A percentile compares a stretch with the other conserved stretches of the same genome.
These are phyloP conservation scores for Sylvicola cinctus DNA, from an alignment of 2,888 invertebrate genomes.

Conservation along the genomic window DNA sequence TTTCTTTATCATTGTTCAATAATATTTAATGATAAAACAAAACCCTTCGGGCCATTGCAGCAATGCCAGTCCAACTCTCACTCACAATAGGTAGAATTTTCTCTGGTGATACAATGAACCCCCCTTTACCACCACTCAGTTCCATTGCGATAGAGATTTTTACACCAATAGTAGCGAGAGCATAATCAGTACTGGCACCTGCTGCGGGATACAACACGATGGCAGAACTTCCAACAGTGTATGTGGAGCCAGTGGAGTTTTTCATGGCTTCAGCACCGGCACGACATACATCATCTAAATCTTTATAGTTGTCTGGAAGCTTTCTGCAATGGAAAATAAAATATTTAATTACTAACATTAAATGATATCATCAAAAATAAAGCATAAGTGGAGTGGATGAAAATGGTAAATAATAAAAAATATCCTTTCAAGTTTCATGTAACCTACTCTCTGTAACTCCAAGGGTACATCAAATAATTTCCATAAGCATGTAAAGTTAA, in stretches of 20 bases:
- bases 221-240: slow-evolving; percentile 26
- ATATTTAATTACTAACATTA: too few species aligned
- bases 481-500: slow-evolving; percentile 53
- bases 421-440: too few species aligned
- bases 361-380: too few species aligned
- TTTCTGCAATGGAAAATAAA: slow-evolving; percentile 9
- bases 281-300: slow-evolving; percentile 21
- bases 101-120: slow-evolving; percentile 36
- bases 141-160: slow-evolving; percentile 41
- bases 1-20: too few species aligned
- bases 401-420: too few species aligned
- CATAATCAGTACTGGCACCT: slow-evolving; percentile 47
- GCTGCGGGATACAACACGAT: slow-evolving; percentile 28
- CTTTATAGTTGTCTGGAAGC: slow-evolving; percentile 24
- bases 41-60: slow-evolving; percentile 20
- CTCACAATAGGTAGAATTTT: slow-evolving; percentile 32
- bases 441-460: slow-evolving; percentile 31
- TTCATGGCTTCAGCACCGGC: slow-evolving; percentile 21
- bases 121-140: slow-evolving; percentile 29
- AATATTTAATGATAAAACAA: too few species aligned
- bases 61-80: slow-evolving; percentile 33
- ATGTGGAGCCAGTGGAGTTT: slow-evolving; percentile 18
- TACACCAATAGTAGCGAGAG: slow-evolving; percentile 31
- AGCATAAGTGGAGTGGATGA: too few species aligned
- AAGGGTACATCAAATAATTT: slow-evolving; percentile 38